Conservation (phyloP, 1,140 invertebrate species). For the Leptestheria dahalacensis region DNA sequence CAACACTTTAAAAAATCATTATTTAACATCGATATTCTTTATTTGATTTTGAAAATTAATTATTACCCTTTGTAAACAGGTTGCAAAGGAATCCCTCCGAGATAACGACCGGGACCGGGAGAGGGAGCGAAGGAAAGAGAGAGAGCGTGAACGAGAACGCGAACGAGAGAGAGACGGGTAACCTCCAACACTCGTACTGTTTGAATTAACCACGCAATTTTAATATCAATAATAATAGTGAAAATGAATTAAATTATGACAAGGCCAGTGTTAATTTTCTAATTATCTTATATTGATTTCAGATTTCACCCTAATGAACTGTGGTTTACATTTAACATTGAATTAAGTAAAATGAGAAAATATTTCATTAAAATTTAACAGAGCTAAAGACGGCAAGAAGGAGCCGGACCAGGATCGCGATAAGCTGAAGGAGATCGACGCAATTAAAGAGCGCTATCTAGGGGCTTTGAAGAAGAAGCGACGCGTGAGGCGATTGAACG, state of each 20-base stretch:
- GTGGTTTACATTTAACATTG: too few species aligned
- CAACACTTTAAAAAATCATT: too few species aligned
- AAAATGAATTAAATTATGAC: too few species aligned
- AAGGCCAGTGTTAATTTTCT: too few species aligned
- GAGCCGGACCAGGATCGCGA: conserved; percentile 44
- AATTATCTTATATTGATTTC: too few species aligned
- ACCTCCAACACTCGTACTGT: conserved; percentile 25
- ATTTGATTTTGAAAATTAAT: too few species aligned
- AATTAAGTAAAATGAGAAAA: too few species aligned
- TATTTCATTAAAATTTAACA: conserved; percentile 19
- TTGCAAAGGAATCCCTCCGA: neutral
- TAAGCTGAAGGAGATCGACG: conserved; percentile 79
- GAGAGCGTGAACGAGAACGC: conserved; percentile 23
- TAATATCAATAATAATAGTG: too few species aligned
- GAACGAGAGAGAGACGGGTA: conserved; percentile 28
- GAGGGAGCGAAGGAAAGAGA: conserved; percentile 18
- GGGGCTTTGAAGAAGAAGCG: conserved; percentile 88
- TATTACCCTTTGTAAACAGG: neutral
- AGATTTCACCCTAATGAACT: too few species aligned
- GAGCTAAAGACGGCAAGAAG: conserved; percentile 25
- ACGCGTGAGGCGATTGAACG: conserved; percentile 79
- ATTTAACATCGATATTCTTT: too few species aligned
- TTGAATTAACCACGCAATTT: conserved; percentile 6
- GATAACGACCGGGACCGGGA: conserved; percentile 13
- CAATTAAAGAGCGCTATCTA: conserved; percentile 89